phyloP scores from a whole-genome alignment of 1,140 invertebrate genomes.

The Caenorhabditis brenneri region DNA sequence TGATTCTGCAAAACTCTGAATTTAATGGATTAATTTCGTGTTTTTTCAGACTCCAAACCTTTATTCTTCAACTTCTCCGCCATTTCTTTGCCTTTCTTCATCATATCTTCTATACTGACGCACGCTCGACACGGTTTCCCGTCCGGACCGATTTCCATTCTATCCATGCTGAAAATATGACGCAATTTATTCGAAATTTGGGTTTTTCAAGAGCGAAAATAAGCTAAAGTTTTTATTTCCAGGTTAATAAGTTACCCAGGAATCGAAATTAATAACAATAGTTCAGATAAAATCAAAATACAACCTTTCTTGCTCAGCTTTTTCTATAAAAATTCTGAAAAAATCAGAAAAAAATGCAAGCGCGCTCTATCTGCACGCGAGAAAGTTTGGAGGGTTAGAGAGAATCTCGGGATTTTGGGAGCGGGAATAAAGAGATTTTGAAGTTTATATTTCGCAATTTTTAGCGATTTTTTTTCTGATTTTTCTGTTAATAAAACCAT shows the following conservation, averaged over 20 bases:
- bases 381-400: neutral
- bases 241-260: too few relatives aligned
- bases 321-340: neutral
- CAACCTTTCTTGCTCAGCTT: too few relatives aligned
- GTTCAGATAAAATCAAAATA: too few relatives aligned
- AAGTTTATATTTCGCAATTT: neutral
- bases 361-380: neutral
- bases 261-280: too few relatives aligned
- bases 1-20: neutral
- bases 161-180: too few relatives aligned
- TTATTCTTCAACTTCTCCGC: conserved; percentile 54
- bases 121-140: conserved; percentile 66
- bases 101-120: conserved; percentile 67
- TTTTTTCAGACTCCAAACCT: neutral
- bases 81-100: conserved; percentile 59
- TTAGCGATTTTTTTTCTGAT: too few relatives aligned
- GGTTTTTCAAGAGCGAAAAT: too few relatives aligned
- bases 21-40: too few relatives aligned
- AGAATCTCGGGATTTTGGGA: neutral
- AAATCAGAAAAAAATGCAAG: neutral
- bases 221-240: too few relatives aligned
- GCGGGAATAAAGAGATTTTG: neutral
- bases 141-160: conserved; percentile 37
- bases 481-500: too few relatives aligned
- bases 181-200: too few relatives aligned